A percentile compares a stretch with the other conserved stretches of the same genome.
Conservation (phyloP, 1,140 invertebrate genomes). For the Artemia franciscana region DNA sequence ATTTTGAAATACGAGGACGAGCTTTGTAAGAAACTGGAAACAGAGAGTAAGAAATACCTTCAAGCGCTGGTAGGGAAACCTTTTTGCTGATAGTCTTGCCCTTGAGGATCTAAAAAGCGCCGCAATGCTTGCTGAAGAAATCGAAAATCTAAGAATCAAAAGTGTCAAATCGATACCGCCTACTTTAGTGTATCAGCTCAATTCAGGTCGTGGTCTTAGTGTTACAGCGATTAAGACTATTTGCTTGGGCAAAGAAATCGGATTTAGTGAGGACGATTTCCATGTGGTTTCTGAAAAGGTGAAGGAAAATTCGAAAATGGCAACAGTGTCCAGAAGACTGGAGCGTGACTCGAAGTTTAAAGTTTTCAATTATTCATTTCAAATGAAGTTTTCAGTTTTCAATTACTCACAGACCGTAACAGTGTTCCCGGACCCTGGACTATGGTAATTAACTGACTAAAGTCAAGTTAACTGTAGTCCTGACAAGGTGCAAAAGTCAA, state of each 20-base stretch:
- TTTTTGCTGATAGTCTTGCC: conserved; percentile 24
- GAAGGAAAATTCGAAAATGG: conserved; percentile 27
- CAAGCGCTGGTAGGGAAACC: not conserved
- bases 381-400: conserved; percentile 23
- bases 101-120: conserved; percentile 31
- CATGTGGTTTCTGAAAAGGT: conserved; percentile 27
- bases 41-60: not conserved
- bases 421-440: no score
- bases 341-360: conserved; percentile 14
- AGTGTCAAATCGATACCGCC: conserved; percentile 6
- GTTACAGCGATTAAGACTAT: not conserved
- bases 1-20: conserved; percentile 45
- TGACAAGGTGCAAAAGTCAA: no score
- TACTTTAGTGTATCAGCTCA: not conserved
- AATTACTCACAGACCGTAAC: no score
- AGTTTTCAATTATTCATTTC: conserved; percentile 16
- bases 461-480: no score
- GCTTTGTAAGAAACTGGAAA: conserved; percentile 22
- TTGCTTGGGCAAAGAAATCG: not conserved
- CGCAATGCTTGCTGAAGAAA: conserved; percentile 28
- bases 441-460: no score
- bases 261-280: conserved; percentile 22
- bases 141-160: conserved; percentile 5
- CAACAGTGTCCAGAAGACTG: conserved; percentile 21
- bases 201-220: not conserved